Percentiles rank a stretch among this genome's conserved stretches.
phyloP scores from a whole-genome alignment of 1,140 invertebrate species.

The Drosophila fuyamai region DNA sequence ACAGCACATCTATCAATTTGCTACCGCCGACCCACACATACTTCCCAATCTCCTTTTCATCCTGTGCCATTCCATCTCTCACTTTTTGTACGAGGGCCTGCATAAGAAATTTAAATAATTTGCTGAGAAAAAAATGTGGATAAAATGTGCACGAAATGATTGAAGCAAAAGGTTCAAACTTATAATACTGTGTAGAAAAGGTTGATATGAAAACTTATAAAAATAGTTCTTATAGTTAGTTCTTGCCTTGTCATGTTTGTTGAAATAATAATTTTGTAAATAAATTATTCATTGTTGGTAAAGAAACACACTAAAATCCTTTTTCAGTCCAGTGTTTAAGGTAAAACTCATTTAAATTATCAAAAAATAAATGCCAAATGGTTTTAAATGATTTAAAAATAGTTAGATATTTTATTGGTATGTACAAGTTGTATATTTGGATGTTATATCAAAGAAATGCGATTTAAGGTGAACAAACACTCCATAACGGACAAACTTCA shows the following conservation, averaged over 20 bases:
- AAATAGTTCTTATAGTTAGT: too few relatives aligned
- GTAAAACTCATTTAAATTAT: too few relatives aligned
- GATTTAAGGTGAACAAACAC: not conserved
- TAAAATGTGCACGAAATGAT: slow-evolving; percentile 4
- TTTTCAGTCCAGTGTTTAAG: too few relatives aligned
- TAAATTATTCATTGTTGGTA: too few relatives aligned
- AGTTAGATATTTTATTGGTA: too few relatives aligned
- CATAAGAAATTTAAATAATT: slow-evolving; percentile 72
- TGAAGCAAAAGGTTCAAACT: not conserved
- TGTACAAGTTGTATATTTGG: too few relatives aligned
- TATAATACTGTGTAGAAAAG: not conserved
- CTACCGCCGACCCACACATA: slow-evolving; percentile 45
- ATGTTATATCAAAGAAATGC: too few relatives aligned
- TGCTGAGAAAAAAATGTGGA: slow-evolving; percentile 32
- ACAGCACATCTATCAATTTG: slow-evolving; percentile 70
- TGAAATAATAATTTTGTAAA: too few relatives aligned
- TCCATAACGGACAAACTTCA: not conserved
- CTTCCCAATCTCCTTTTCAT: slow-evolving; percentile 10
- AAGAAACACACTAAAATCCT: too few relatives aligned
- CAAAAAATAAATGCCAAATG: too few relatives aligned
- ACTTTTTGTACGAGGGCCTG: slow-evolving; percentile 45
- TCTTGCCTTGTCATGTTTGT: too few relatives aligned
- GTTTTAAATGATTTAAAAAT: too few relatives aligned
- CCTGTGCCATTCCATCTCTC: slow-evolving; percentile 24
- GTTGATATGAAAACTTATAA: not conserved